phyloP scores from a whole-genome alignment of 2,113 vertebrate species.

The Lamprologus callipterus region DNA sequence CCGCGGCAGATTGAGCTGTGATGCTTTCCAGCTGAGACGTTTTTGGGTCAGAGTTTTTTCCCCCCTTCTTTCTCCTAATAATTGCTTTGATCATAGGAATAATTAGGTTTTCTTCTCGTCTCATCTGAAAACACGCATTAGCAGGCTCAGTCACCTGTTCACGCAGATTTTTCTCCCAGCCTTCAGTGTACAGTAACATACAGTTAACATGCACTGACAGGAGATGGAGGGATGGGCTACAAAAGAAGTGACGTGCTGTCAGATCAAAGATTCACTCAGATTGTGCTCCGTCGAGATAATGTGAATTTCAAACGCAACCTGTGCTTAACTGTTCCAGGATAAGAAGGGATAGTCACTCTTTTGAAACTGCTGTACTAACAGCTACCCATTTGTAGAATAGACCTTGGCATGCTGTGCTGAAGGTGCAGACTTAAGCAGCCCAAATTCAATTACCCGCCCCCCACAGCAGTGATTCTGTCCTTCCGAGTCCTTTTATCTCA shows the following conservation, averaged over 20 bases:
- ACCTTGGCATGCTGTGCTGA: slow-evolving; percentile 3
- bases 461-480: background rate
- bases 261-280: background rate
- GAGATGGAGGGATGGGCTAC: background rate
- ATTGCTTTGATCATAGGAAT: slow-evolving; percentile 62
- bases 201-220: background rate
- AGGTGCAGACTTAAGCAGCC: slow-evolving; percentile 14
- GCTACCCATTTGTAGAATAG: slow-evolving; percentile 1
- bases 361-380: background rate
- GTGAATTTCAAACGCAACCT: background rate
- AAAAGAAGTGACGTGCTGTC: background rate
- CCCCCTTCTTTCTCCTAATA: background rate
- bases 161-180: background rate
- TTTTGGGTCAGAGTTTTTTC: slow-evolving; percentile 50
- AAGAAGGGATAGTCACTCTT: background rate
- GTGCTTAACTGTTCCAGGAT: background rate
- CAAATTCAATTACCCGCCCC: slow-evolving; percentile 18
- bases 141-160: background rate
- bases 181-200: background rate
- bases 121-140: background rate
- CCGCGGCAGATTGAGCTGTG: slow-evolving; percentile 41
- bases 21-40: slow-evolving; percentile 49
- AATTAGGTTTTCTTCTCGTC: slow-evolving; percentile 41
- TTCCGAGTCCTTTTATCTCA: background rate
- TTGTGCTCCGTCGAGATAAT: background rate